These are phyloP conservation scores for Montipora capricornis DNA, from an alignment of 64 coral and sea anemone species.

Conservation along the genomic window DNA sequence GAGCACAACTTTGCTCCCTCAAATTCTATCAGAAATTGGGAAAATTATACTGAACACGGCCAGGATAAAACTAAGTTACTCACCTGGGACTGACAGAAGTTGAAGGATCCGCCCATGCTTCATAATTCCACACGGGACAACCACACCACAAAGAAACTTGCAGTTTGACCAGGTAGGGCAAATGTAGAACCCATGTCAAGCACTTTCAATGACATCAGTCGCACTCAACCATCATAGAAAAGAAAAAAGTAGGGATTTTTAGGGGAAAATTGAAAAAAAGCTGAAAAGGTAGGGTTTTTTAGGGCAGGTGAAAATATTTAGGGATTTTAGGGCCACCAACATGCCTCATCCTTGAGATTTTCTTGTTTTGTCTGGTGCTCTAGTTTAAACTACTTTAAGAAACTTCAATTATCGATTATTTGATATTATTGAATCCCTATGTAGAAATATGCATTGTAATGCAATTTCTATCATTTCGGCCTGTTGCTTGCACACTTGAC, in stretches of 20 bases:
- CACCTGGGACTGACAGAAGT: slow-evolving; percentile 3
- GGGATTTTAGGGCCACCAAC: no score
- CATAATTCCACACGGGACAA: slow-evolving; percentile 34
- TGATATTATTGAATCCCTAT: no score
- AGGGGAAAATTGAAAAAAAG: not conserved
- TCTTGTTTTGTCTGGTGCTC: no score
- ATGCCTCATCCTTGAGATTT: no score
- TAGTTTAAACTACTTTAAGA: no score
- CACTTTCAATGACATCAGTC: slow-evolving; percentile 71
- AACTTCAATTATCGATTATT: no score
- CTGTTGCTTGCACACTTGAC: no score
- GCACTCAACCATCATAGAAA: slow-evolving; percentile 40
- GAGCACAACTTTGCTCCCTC: slow-evolving; percentile 4
- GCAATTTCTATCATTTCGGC: no score
- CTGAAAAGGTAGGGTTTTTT: no score
- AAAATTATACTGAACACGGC: not conserved
- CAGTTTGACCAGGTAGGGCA: slow-evolving; percentile 56
- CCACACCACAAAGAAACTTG: slow-evolving; percentile 61
- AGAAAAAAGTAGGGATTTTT: slow-evolving; percentile 67
- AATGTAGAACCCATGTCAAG: slow-evolving; percentile 71
- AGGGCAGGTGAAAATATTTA: no score
- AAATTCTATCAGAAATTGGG: slow-evolving; percentile 50
- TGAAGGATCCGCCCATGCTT: not conserved
- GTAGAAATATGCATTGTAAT: no score
- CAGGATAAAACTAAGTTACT: not conserved